Conservation (phyloP, 2,797 vertebrate genomes). For the Fistularia commersonii region DNA sequence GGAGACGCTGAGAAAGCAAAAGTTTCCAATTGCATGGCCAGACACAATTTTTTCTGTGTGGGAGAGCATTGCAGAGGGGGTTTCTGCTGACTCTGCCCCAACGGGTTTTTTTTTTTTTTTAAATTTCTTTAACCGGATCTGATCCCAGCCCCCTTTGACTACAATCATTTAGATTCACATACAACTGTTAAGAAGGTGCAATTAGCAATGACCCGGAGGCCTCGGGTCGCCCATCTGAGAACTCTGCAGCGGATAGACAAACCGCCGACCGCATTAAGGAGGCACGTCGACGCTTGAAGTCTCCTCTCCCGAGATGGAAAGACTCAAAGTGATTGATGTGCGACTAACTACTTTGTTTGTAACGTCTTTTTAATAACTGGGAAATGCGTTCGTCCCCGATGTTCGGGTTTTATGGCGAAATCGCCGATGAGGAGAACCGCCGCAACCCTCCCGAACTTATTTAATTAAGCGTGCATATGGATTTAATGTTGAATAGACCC, state of each 20-base stretch:
- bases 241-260: conserved; percentile 13
- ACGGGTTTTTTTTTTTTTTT: conserved; percentile 1
- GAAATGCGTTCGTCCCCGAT: too few species aligned
- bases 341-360: too few species aligned
- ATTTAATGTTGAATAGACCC: background rate
- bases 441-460: too few species aligned
- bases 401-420: too few species aligned
- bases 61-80: conserved; percentile 42
- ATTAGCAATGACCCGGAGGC: conserved; percentile 24
- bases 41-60: conserved; percentile 45
- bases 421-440: too few species aligned
- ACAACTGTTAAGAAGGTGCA: conserved; percentile 7
- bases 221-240: conserved; percentile 14
- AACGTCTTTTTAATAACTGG: too few species aligned
- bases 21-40: conserved; percentile 56
- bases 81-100: conserved; percentile 61
- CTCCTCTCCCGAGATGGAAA: conserved; percentile 2
- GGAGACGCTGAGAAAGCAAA: conserved; percentile 52
- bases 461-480: too few species aligned
- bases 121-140: background rate
- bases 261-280: background rate
- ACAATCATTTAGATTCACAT: background rate
- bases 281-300: conserved; percentile 8
- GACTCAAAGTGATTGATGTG: background rate
- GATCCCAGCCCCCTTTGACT: too few species aligned